phyloP scores from a whole-genome alignment of 2,797 vertebrate species.

The Cottoperca gobio region DNA sequence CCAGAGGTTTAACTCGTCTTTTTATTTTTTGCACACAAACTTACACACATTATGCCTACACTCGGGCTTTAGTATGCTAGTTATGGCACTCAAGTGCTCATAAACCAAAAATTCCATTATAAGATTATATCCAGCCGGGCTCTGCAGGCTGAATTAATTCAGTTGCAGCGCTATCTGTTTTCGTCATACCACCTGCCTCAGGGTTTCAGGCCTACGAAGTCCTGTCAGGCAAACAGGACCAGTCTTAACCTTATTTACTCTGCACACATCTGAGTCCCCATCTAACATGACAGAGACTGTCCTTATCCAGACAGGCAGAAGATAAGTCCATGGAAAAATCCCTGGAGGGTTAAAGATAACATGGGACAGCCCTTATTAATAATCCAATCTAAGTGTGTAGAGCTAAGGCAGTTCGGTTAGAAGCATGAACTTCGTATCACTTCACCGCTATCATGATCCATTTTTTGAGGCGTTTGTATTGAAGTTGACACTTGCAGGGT shows the following conservation, averaged over 20 bases:
- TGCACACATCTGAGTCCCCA: slow-evolving; percentile 25
- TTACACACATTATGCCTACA: neutral
- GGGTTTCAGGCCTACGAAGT: slow-evolving; percentile 40
- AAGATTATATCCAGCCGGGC: slow-evolving; percentile 34
- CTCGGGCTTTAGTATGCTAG: slow-evolving; percentile 39
- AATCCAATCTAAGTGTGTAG: slow-evolving; percentile 39
- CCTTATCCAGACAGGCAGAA: slow-evolving; percentile 31
- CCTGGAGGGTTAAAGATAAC: slow-evolving; percentile 51
- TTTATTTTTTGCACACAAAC: slow-evolving; percentile 15
- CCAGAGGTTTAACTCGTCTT: slow-evolving; percentile 30
- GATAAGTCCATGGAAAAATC: slow-evolving; percentile 4
- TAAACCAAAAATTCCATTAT: slow-evolving; percentile 47
- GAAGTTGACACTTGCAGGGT: slow-evolving; percentile 24
- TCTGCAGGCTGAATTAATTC: slow-evolving; percentile 57
- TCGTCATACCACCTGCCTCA: slow-evolving; percentile 44
- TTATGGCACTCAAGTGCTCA: slow-evolving; percentile 34
- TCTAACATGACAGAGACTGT: slow-evolving; percentile 31
- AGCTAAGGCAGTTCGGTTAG: slow-evolving; percentile 24
- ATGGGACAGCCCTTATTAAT: slow-evolving; percentile 29
- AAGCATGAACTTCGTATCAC: slow-evolving; percentile 38
- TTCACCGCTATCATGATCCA: slow-evolving; percentile 1
- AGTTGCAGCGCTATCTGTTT: slow-evolving; percentile 40
- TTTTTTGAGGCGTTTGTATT: slow-evolving; percentile 28
- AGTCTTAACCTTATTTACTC: slow-evolving; percentile 48
- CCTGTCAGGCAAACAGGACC: slow-evolving; percentile 29